These are phyloP conservation scores for Diogma glabrata DNA, from an alignment of 2,888 invertebrate genomes.

Conservation along the genomic window DNA sequence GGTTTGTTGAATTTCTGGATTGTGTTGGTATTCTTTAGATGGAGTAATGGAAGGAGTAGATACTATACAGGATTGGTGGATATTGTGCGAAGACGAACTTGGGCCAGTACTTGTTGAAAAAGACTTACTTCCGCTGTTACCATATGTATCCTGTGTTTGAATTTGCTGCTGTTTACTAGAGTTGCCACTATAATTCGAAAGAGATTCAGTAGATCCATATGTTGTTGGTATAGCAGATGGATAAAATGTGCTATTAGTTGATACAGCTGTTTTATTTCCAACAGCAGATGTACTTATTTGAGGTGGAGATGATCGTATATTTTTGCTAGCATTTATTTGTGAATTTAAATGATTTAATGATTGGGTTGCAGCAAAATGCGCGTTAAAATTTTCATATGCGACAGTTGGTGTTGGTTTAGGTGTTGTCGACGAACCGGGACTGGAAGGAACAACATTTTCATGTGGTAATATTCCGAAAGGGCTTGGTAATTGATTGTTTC, in stretches of 20 bases:
- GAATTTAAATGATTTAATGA: slow-evolving; percentile 31
- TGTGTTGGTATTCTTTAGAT: slow-evolving; percentile 45
- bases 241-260: slow-evolving; percentile 7
- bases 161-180: slow-evolving; percentile 4
- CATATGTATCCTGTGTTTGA: slow-evolving; percentile 5
- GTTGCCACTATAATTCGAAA: slow-evolving; percentile 7
- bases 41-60: slow-evolving; percentile 47
- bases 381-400: slow-evolving; percentile 57
- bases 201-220: slow-evolving; percentile 7
- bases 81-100: slow-evolving; percentile 41
- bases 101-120: slow-evolving; percentile 38
- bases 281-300: slow-evolving; percentile 31
- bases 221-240: slow-evolving; percentile 9
- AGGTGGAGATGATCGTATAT: slow-evolving; percentile 41
- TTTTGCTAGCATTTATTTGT: slow-evolving; percentile 46
- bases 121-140: slow-evolving; percentile 9
- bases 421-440: slow-evolving; percentile 46
- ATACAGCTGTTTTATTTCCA: slow-evolving; percentile 29
- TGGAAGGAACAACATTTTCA: slow-evolving; percentile 53
- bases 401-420: slow-evolving; percentile 42
- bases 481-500: slow-evolving; percentile 54
- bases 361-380: slow-evolving; percentile 45
- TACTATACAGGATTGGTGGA: slow-evolving; percentile 63
- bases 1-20: not conserved
- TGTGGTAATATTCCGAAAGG: slow-evolving; percentile 69